Base-by-base conservation (phyloP, 2,113 vertebrate genomes). In the Nothocercus julius region DNA sequence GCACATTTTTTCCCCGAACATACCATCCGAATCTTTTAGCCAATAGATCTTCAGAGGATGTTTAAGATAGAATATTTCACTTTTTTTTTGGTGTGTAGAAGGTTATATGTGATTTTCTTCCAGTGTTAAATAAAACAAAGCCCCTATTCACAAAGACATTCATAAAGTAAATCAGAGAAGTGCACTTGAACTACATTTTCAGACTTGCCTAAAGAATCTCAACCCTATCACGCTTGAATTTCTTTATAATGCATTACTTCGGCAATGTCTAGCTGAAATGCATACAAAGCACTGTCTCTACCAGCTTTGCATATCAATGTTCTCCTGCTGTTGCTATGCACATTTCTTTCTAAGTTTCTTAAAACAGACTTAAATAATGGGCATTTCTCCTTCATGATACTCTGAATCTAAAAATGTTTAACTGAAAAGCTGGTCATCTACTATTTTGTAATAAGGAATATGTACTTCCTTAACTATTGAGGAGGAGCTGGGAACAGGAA, bases 251-350 rank as follows among this genome's bases (percentile, higher is more conserved):
- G 18, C n/a, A 88, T 54, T 83, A 40, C 44, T 93, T 74, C 87
- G 56, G 92, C 69, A 76, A 66, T 28, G 40, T n/a, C 72, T 44
- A 75, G 56, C 76, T 86, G 94, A 95, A 95, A 17, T 36, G 85
- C 80, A 79, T 17, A 94, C 76, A 76, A 95, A 95, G 38, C 62
- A 53, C 77, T 7, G 19, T 67, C 38, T 56, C 82, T 82, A 92
- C 77, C 40, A 79, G 8, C 77, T 85, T 11, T 54, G 93, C 69
- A 88, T 68, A 53, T 58, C 74, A 94, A 88, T 93, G 85, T 91
- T 77, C 61, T 82, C 84, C 28, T 72, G 7, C 73, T 90, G n/a
- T 66, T 73, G 47, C 63, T 78, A 27, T 30, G 32, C 24, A 11
- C 53, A 42, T 36, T 88, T 69, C 45, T 32, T 81, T 78, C 27